Conservation (phyloP, 2,888 invertebrate species). For the Rotaria macrura region DNA sequence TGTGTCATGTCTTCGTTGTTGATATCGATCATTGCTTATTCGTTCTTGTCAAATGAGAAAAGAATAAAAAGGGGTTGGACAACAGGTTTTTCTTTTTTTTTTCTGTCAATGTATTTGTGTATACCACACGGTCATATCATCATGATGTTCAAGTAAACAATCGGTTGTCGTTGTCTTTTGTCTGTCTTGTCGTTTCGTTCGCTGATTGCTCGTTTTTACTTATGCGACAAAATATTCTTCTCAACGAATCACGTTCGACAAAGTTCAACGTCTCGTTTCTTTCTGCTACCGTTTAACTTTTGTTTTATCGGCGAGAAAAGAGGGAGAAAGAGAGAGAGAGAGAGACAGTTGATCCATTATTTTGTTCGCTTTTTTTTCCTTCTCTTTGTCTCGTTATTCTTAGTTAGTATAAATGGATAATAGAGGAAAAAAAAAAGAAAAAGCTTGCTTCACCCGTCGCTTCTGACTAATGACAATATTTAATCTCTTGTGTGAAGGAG, state of each 20-base stretch:
- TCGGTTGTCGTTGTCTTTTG: background rate
- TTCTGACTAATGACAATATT: conserved; percentile 1
- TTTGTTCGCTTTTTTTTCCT: background rate
- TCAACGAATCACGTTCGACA: conserved; percentile 7
- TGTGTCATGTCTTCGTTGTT: background rate
- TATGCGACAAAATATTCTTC: background rate
- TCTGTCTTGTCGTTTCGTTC: conserved; percentile 12
- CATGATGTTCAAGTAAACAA: conserved; percentile 1
- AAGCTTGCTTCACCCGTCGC: background rate
- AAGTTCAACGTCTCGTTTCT: conserved; percentile 11
- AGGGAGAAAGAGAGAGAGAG: too few relatives aligned
- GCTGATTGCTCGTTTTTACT: conserved; percentile 11
- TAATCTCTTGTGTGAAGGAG: conserved; percentile 8
- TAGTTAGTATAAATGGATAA: background rate
- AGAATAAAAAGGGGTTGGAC: background rate
- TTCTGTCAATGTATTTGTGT: background rate
- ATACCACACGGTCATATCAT: background rate
- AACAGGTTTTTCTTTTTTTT: background rate
- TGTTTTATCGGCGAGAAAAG: background rate
- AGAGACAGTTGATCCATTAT: background rate
- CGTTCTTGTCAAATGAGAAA: background rate
- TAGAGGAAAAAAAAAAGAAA: background rate
- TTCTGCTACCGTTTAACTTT: background rate
- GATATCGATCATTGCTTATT: background rate
- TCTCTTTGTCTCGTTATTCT: background rate